Evolutionary conservation across 2,888 invertebrate species (phyloP), one percentile per base, ranked within the genome.

Genomic region (Drosophila anomalata): DNA sequence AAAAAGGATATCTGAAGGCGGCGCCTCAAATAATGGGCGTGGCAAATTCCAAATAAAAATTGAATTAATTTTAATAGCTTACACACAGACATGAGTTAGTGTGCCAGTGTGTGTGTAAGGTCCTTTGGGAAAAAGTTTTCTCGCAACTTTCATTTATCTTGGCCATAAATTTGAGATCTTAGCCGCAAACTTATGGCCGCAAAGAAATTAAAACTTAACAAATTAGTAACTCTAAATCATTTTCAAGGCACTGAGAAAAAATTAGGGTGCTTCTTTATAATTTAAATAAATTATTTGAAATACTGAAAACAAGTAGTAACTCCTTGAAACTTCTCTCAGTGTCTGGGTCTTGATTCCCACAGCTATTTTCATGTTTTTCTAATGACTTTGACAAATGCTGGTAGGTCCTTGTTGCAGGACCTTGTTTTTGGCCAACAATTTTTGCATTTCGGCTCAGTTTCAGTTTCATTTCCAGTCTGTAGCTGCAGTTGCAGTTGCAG

Each of bases 341-440:
- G 24, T 7, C 26, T 26, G 2, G 2, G 2, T 26, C 9, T 6
- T 29, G 11, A 12, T 9, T 46, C 24, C 11, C 11, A 12, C 11
- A 48, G 9, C 17, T 50, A 3, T 50, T 50, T 31, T 47, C 55
- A 2, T 31, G 12, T 33, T 56, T 8, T 22, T 17, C 63, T 56
- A 63, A 71, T 71, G 72, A 71, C 63, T 50, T 72, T 71, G 58
- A 56, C 51, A 69, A 75, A 72, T 73, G 59, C 50, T 46, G 47
- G 48, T 36, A 44, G 26, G 14, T 14, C 14, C 14, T 14, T 14
- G 14, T 14, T 8, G 0, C 44, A 48, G 29, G 29, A 46, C n/a
- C 33, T 11, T 11, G 26, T 17, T 33, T 20, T 20, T 46, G 51
- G 26, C 66, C 29, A 29, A 60, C 39, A 60, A 5, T 12, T 12